phyloP scores from a whole-genome alignment of 1,140 invertebrate species.

The Diprion similis region DNA sequence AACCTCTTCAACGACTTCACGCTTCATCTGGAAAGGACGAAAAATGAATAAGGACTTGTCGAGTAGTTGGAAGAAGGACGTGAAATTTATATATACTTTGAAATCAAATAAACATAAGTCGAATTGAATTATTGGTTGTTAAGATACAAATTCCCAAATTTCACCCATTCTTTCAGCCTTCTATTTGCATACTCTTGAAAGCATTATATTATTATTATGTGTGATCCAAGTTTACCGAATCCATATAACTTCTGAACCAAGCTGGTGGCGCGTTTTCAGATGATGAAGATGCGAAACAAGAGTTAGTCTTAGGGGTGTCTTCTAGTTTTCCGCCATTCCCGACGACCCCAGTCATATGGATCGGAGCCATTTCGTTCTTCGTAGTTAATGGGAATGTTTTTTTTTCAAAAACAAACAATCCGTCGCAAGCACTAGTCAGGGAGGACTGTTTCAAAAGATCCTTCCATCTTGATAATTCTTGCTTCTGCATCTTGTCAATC shows the following conservation, averaged over 20 bases:
- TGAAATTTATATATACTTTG: too few relatives aligned
- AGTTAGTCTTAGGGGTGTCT: neutral
- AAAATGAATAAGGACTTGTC: neutral
- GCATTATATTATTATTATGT: too few relatives aligned
- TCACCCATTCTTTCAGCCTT: too few relatives aligned
- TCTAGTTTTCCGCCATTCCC: neutral
- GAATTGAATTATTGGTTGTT: too few relatives aligned
- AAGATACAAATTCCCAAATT: too few relatives aligned
- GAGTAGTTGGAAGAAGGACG: conserved; percentile 4
- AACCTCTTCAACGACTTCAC: conserved; percentile 23
- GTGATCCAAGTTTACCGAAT: conserved; percentile 17
- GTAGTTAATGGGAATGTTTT: neutral
- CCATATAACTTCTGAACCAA: conserved; percentile 33
- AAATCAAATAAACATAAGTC: too few relatives aligned
- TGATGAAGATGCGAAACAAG: neutral
- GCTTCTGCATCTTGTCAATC: neutral
- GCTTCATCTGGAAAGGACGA: conserved; percentile 24
- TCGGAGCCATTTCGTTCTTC: conserved; percentile 6
- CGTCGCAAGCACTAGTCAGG: neutral
- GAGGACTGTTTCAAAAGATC: neutral
- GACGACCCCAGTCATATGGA: neutral
- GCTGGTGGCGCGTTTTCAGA: conserved; percentile 11
- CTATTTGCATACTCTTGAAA: too few relatives aligned
- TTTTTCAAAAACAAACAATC: neutral
- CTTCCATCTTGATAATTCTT: neutral